phyloP scores from a whole-genome alignment of 2,113 vertebrate genomes.

The Rana temporaria region DNA sequence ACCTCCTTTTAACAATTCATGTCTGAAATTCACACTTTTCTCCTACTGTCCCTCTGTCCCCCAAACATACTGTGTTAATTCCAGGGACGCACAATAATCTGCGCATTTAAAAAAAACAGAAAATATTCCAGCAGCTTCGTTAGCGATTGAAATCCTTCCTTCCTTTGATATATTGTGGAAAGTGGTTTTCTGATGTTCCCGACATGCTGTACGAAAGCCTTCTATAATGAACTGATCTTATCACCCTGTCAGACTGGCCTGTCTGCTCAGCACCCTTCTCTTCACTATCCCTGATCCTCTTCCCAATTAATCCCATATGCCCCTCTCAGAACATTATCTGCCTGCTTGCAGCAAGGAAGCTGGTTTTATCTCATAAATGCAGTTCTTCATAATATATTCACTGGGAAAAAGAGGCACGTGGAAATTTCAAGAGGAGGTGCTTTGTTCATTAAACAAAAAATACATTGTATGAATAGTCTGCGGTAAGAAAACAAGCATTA shows the following conservation, averaged over 20 bases:
- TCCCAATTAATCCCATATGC: conserved; percentile 53
- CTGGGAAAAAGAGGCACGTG: conserved; percentile 36
- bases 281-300: conserved; percentile 50
- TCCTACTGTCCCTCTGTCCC: not conserved
- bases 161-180: conserved; percentile 55
- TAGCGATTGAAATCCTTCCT: conserved; percentile 26
- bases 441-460: conserved; percentile 23
- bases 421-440: conserved; percentile 33
- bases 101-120: conserved; percentile 29
- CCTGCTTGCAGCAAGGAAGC: conserved; percentile 40
- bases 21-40: not conserved
- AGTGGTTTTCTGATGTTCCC: conserved; percentile 50
- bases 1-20: conserved; percentile 27
- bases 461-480: conserved; percentile 6
- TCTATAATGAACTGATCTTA: conserved; percentile 55
- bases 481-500: not conserved
- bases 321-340: conserved; percentile 56
- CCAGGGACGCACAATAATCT: conserved; percentile 33
- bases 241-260: conserved; percentile 44
- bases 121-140: conserved; percentile 30
- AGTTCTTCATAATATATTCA: conserved; percentile 55
- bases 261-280: conserved; percentile 18
- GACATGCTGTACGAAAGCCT: conserved; percentile 48
- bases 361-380: conserved; percentile 49
- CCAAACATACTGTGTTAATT: conserved; percentile 16